phyloP scores from a whole-genome alignment of 2,888 invertebrate species.

The Aspidiotus rigidus region DNA sequence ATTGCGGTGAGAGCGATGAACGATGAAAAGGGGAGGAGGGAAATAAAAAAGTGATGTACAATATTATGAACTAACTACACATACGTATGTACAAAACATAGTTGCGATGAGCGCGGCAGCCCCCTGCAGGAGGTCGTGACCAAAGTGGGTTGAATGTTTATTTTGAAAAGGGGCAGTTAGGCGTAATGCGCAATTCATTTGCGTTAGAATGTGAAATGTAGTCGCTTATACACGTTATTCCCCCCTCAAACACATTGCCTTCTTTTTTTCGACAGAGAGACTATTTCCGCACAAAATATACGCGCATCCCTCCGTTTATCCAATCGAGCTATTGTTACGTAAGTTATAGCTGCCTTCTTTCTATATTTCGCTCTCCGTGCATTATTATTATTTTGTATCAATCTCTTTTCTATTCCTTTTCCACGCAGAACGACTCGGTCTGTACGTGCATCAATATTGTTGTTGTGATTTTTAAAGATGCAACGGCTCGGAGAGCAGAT shows the following conservation, averaged over 20 bases:
- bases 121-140: slow-evolving; percentile 33
- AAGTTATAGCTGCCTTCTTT: slow-evolving; percentile 15
- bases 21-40: background rate
- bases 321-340: slow-evolving; percentile 22
- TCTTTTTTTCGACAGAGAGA: slow-evolving; percentile 18
- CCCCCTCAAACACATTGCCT: slow-evolving; percentile 5
- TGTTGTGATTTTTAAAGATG: slow-evolving; percentile 1
- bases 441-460: background rate
- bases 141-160: slow-evolving; percentile 34
- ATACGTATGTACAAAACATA: background rate
- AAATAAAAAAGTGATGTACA: background rate
- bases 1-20: slow-evolving; percentile 13
- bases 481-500: background rate
- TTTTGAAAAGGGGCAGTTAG: slow-evolving; percentile 35
- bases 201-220: slow-evolving; percentile 33
- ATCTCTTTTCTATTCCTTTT: slow-evolving; percentile 5
- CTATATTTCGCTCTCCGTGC: background rate
- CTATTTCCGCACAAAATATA: slow-evolving; percentile 25
- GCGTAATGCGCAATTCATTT: slow-evolving; percentile 35
- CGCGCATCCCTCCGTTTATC: slow-evolving; percentile 16
- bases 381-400: background rate
- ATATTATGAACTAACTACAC: background rate
- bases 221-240: slow-evolving; percentile 16
- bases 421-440: background rate
- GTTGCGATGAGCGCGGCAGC: slow-evolving; percentile 17